Evolutionary conservation across 2,888 invertebrate species (phyloP).

Genomic region (Oxytorus armatus): DNA sequence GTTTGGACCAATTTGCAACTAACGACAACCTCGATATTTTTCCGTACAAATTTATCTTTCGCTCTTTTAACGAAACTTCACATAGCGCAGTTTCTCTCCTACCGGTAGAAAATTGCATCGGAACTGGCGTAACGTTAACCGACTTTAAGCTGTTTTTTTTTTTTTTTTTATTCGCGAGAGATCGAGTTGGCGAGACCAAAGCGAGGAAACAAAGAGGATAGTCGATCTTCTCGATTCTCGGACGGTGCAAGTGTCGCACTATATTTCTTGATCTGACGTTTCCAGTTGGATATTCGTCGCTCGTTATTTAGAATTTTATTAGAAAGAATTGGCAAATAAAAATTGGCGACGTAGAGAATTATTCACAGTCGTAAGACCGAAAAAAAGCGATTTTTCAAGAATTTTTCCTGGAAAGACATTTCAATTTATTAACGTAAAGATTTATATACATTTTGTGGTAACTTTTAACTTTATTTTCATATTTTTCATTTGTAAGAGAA

Average conservation of each 20-base stretch:
- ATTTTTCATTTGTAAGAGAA: too few species aligned
- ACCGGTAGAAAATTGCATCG: conserved; percentile 20
- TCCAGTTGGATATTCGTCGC: background rate
- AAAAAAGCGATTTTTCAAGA: too few species aligned
- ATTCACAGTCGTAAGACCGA: too few species aligned
- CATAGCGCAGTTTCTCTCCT: conserved; percentile 2
- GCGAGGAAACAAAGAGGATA: conserved; percentile 17
- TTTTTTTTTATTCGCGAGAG: background rate
- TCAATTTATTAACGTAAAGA: too few species aligned
- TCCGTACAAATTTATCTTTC: conserved; percentile 6
- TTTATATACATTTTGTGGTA: too few species aligned
- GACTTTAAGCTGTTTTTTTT: background rate
- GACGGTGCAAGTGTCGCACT: background rate
- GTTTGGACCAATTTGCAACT: conserved; percentile 39
- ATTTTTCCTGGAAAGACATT: too few species aligned
- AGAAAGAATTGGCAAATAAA: too few species aligned
- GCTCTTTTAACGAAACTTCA: conserved; percentile 12
- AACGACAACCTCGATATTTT: conserved; percentile 47
- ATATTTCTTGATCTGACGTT: background rate
- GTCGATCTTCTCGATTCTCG: conserved; percentile 19
- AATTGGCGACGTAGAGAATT: too few species aligned
- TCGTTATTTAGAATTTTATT: too few species aligned
- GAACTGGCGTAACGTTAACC: background rate
- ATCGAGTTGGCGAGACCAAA: background rate
- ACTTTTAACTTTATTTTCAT: too few species aligned